Evolutionary conservation across 2,113 vertebrate species (phyloP).

Genomic region (Polyodon spathula): DNA sequence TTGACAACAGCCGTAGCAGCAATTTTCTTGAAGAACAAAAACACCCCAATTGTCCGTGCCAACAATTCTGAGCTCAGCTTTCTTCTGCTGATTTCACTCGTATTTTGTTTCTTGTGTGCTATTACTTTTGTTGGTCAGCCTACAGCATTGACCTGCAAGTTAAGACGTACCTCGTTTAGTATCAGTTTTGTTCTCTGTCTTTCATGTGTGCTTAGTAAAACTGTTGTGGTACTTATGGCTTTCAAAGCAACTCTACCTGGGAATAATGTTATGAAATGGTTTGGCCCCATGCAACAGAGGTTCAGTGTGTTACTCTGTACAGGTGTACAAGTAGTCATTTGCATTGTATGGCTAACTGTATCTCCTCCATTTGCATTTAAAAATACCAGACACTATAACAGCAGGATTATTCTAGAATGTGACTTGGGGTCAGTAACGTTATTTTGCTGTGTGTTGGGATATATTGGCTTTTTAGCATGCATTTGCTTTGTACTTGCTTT

Average conservation of each 20-base stretch:
- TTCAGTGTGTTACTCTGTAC: slow-evolving; percentile 2
- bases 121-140: slow-evolving; percentile 12
- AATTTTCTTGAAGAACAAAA: slow-evolving; percentile 10
- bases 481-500: slow-evolving; percentile 10
- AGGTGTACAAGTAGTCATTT: slow-evolving; percentile 11
- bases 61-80: slow-evolving; percentile 20
- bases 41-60: slow-evolving; percentile 12
- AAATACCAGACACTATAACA: slow-evolving; percentile 2
- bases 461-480: slow-evolving; percentile 12
- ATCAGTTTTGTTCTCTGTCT: slow-evolving; percentile 13
- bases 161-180: slow-evolving; percentile 10
- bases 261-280: slow-evolving; percentile 3
- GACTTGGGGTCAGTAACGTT: slow-evolving; percentile 8
- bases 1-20: not conserved
- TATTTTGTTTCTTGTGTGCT: slow-evolving; percentile 15
- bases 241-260: slow-evolving; percentile 12
- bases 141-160: not conserved
- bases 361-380: slow-evolving; percentile 4
- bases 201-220: slow-evolving; percentile 16
- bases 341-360: slow-evolving; percentile 10
- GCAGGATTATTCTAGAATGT: slow-evolving; percentile 12
- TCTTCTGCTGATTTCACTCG: slow-evolving; percentile 1
- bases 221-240: slow-evolving; percentile 14
- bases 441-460: slow-evolving; percentile 13
- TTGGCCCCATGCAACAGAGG: slow-evolving; percentile 8